Evolutionary conservation across 30 jellyfish, hydroid and myxozoan species (phyloP), one percentile per base, ranked within the genome.

Genomic region (Turritopsis rubra): DNA sequence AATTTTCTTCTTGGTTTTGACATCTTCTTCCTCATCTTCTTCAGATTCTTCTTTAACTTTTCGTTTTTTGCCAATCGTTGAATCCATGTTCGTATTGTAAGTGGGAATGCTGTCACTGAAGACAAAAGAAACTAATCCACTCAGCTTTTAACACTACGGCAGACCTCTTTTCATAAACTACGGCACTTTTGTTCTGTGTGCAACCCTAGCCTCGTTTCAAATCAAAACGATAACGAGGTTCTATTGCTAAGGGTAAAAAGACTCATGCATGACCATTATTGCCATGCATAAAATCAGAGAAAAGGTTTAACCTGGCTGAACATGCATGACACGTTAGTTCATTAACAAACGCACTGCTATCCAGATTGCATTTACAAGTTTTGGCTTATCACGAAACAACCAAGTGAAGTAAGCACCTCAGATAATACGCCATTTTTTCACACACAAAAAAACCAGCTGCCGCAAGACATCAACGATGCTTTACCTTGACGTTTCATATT

Each of bases 401-500:
- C 80, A 81, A 29, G 53, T 18, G 26, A 21, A 82, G 71, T 86
- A n/a, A 71, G 90, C 90, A 75, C 52, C 90, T 83, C 90, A 83
- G 90, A 83, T 29, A 27, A 72, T 52, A 52, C 29, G 88, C 86
- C 75, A 82, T 81, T n/a, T 76, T 78, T 78, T 41, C 5, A 5
- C 60, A 68, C 9, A 7, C 9, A 8, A n/a, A 29, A 16, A 72
- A 25, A 22, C 66, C 70, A 68, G 16, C 54, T 52, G 52, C 8
- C n/a, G 60, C 66, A 75, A 77, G 60, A 75, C 89, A 75, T 75
- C 83, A 77, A 75, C 52, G 89, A 66, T 77, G 91, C 83, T 85
- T 53, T 85, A 91, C 97, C 95, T 87, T 92, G 72, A 87, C 52
- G 78, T 81, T n/a, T 84, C 96, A 72, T 80, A 85, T 73, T 92